A percentile compares a stretch with the other conserved stretches of the same genome.
Evolutionary conservation across 2,113 vertebrate genomes (phyloP).

Genomic region (Phasianus colchicus): DNA sequence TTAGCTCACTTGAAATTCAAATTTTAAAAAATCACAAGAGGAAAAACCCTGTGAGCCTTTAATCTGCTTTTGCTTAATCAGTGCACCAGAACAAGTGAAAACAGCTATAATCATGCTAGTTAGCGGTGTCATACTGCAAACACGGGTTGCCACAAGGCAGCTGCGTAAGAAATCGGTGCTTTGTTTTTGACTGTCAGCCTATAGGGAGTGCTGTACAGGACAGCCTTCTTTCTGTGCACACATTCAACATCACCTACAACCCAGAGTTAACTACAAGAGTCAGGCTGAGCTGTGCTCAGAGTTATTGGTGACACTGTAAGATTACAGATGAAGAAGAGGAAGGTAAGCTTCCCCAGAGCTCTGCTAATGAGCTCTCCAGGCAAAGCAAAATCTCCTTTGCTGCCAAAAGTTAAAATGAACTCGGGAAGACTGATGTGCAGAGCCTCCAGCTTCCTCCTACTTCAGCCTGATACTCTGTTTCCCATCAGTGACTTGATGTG

Average conservation of each 20-base stretch:
- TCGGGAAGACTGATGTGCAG: neutral
- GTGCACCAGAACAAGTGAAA: neutral
- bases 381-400: neutral
- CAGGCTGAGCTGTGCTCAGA: neutral
- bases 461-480: slow-evolving; percentile 18
- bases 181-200: neutral
- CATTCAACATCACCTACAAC: neutral
- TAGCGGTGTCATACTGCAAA: neutral
- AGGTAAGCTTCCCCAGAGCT: neutral
- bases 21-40: neutral
- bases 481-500: neutral
- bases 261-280: neutral
- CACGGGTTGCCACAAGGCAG: neutral
- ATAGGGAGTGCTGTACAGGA: neutral
- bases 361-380: neutral
- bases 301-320: neutral
- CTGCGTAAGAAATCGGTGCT: neutral
- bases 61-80: neutral
- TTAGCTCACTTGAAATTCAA: neutral
- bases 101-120: neutral
- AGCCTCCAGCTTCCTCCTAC: neutral
- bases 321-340: neutral
- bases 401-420: slow-evolving; percentile 12
- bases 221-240: neutral
- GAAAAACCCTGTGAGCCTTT: neutral